Base-by-base conservation (phyloP, 2,113 vertebrate genomes). In the pig (Sus scrofa) region DNA sequence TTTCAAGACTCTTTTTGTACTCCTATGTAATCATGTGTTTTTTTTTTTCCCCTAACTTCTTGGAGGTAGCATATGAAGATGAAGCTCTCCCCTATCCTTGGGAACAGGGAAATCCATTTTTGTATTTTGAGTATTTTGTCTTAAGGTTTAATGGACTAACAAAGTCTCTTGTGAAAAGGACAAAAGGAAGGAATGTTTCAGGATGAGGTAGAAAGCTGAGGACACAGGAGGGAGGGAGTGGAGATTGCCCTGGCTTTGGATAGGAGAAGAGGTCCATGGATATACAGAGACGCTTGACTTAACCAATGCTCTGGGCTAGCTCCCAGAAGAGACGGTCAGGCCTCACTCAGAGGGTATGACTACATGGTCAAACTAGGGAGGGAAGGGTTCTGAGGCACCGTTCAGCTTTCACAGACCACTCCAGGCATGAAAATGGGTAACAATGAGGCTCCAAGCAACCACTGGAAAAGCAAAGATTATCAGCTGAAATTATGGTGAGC, bases 51-150 rank as follows among this genome's bases (percentile, higher is more conserved):
- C 26, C 2, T 30, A 30, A 34, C 79, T 56, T 74, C 50, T 74
- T 91, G 16, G 27, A n/a, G 20, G 3, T 39, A 10, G 4, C 24
- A 34, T 22, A 24, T 39, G 20, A 92, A 94, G 20, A 84, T 62
- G 26, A 92, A 52, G 7, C 34, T 24, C 12, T 16, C 56, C 56
- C 1, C 12, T 60, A n/a, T 39, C 20, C 37, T 37, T 27, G 68
- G 67, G 18, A 30, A 87, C 2, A 86, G 32, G 11, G 56, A 15
- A 24, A 56, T n/a, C 32, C 8, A 54, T 56, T 24, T 52, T 79
- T 84, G 6, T 68, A 30, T 27, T 92, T 63, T 86, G 68, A 81
- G 63, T 56, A n/a, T 74, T 94, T 89, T 73, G 20, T 68, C 50
- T 78, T 83, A 39, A 65, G 39, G 19, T 68, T 65, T 75, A 79